Conservation (phyloP, 2,888 invertebrate genomes). For the Pandemis heparana region DNA sequence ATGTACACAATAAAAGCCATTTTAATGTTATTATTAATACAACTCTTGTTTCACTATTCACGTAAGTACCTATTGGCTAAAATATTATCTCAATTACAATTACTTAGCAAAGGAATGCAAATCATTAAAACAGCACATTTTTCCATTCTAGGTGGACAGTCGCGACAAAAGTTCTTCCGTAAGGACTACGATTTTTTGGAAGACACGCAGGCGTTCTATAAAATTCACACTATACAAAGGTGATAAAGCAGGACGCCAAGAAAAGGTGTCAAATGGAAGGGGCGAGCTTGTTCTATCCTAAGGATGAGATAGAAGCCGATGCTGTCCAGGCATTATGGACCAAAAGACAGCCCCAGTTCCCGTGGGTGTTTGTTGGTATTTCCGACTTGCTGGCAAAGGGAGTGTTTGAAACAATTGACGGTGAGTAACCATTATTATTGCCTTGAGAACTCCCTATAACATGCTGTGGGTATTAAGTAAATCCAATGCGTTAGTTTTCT, state of each 20-base stretch:
- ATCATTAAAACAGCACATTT: slow-evolving; percentile 14
- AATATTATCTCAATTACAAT: neutral
- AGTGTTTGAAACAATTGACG: slow-evolving; percentile 63
- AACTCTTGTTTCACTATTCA: slow-evolving; percentile 42
- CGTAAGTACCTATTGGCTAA: slow-evolving; percentile 45
- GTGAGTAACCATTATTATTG: slow-evolving; percentile 45
- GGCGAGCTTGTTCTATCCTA: slow-evolving; percentile 47
- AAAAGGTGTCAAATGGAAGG: slow-evolving; percentile 47
- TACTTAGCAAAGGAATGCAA: slow-evolving; percentile 12
- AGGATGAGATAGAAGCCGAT: slow-evolving; percentile 45
- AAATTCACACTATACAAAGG: slow-evolving; percentile 46
- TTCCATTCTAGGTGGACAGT: slow-evolving; percentile 59
- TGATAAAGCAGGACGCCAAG: slow-evolving; percentile 48
- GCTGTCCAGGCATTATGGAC: slow-evolving; percentile 41
- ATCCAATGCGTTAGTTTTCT: no score
- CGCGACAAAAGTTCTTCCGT: slow-evolving; percentile 43
- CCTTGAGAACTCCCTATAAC: neutral
- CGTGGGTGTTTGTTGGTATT: slow-evolving; percentile 61
- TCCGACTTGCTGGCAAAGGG: slow-evolving; percentile 61
- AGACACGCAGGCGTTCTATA: slow-evolving; percentile 46
- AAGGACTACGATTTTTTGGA: slow-evolving; percentile 48
- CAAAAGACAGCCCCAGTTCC: slow-evolving; percentile 45
- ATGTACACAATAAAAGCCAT: slow-evolving; percentile 46
- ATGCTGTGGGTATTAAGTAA: no score
- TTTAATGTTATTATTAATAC: slow-evolving; percentile 45